Percentiles rank a stretch among this genome's conserved stretches.
phyloP scores from a whole-genome alignment of 2,113 vertebrate species.

The Carollia perspicillata region DNA sequence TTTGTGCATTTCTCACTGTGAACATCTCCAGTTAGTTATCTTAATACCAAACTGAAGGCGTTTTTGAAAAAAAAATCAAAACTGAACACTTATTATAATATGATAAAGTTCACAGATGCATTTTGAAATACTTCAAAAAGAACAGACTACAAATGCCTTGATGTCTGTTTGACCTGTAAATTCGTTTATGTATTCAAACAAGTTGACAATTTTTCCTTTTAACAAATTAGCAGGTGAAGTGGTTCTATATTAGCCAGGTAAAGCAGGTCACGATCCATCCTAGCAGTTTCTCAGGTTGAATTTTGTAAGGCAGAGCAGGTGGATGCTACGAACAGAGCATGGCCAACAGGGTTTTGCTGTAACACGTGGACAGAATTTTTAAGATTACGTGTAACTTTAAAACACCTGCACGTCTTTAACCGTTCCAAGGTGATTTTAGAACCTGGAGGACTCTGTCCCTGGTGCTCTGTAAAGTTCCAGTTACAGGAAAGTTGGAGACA shows the following conservation, averaged over 20 bases:
- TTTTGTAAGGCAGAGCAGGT: not conserved
- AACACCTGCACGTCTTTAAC: not conserved
- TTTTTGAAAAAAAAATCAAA: not conserved
- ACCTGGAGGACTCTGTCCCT: not conserved
- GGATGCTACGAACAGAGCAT: not conserved
- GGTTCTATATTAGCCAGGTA: too few relatives aligned
- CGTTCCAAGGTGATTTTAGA: not conserved
- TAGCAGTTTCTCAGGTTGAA: not conserved
- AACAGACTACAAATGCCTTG: not conserved
- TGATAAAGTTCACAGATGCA: not conserved
- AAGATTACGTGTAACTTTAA: not conserved
- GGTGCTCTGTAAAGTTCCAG: not conserved
- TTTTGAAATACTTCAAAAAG: not conserved
- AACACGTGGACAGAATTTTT: not conserved
- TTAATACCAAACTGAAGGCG: not conserved
- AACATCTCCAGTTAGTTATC: not conserved
- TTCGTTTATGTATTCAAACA: not conserved
- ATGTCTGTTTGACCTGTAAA: not conserved
- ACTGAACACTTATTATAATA: not conserved
- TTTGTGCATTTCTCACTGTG: not conserved
- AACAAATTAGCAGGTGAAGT: not conserved
- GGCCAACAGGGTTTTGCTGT: not conserved
- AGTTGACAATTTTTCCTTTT: not conserved
- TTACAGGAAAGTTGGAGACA: not conserved
- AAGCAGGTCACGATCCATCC: not conserved